These are phyloP conservation scores for Parauchenoglanis ngamensis DNA, from an alignment of 2,797 vertebrate species.

Conservation along the genomic window DNA sequence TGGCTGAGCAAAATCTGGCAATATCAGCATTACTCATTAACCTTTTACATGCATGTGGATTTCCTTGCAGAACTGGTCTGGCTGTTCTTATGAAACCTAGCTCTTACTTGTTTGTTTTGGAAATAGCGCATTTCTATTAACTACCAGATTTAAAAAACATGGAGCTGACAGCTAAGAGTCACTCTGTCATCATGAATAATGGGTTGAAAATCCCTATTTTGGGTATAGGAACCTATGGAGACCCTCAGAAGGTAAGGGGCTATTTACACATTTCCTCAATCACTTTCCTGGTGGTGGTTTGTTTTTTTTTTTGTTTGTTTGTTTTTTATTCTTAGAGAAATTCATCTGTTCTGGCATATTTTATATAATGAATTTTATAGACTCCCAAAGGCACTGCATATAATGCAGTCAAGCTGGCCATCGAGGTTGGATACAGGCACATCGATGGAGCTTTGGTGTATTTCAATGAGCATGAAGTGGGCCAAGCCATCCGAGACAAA, in stretches of 20 bases:
- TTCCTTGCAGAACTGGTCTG: not conserved
- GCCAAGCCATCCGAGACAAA: conserved; percentile 87
- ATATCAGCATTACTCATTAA: conserved; percentile 28
- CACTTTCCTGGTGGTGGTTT: not conserved
- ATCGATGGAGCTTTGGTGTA: conserved; percentile 88
- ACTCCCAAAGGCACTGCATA: conserved; percentile 74
- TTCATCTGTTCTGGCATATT: not conserved
- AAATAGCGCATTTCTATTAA: too few species aligned
- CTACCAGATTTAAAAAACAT: not conserved
- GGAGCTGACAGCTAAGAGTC: conserved; percentile 71
- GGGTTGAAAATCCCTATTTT: conserved; percentile 86
- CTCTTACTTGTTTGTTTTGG: too few species aligned
- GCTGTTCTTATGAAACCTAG: too few species aligned
- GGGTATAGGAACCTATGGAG: conserved; percentile 85
- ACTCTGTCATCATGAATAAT: conserved; percentile 80
- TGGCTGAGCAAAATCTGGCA: not conserved
- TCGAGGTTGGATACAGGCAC: conserved; percentile 88
- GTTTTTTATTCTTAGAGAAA: not conserved
- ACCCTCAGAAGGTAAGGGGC: conserved; percentile 77
- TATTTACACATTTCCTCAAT: not conserved
- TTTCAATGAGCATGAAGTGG: conserved; percentile 87
- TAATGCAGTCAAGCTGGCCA: conserved; percentile 82
- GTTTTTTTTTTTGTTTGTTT: not conserved
- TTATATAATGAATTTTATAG: conserved; percentile 62
- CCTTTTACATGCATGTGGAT: not conserved